Evolutionary conservation across 2,113 vertebrate species (phyloP), one percentile per base, ranked within the genome.

Genomic region (Corynorhinus townsendii): DNA sequence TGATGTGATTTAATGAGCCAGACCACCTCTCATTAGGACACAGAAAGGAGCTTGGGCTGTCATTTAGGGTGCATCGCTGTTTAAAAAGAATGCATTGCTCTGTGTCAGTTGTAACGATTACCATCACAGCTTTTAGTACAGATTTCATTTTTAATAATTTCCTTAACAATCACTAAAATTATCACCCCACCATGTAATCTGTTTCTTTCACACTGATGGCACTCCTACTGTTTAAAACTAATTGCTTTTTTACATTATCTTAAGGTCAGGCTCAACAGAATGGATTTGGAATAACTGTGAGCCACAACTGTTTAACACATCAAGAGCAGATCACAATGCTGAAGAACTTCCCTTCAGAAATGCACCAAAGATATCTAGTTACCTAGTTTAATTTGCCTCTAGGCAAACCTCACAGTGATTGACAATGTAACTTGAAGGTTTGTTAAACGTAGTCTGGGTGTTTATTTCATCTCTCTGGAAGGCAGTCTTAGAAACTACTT

Each of bases 61-160:
- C 83, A 89, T 86, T 86, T 59, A 59, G 35, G 54, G 15, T 83
- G 15, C 45, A 7, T 11, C 26, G 19, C 20, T 43, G 11, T 83
- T 73, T 38, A 14, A 81, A 95, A 96, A 89, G 47, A 95, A 94
- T 81, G 75, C 40, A 77, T 43, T 35, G 16, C 8, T 85, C 64
- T 86, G 45, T 90, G 83, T 89, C 94, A 84, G 79, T 73, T 95
- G 92, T 86, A 14, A 91, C 89, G 96, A 87, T 95, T 87, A 86
- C 52, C 62, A 89, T 96, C 96, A 59, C 88, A 77, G 94, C 79
- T 91, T 91, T 97, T 93, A 91, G 86, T 68, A 11, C 38, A 92
- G 91, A 96, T 96, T 96, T 95, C 90, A 92, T 91, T 97, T 96
- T 96, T 97, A 97, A 97, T 96, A 96, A 97, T 96, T 91, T 96